Evolutionary conservation across 2,113 vertebrate genomes (phyloP), one percentile per base, ranked within the genome.

Genomic region (Amphiprion ocellaris): DNA sequence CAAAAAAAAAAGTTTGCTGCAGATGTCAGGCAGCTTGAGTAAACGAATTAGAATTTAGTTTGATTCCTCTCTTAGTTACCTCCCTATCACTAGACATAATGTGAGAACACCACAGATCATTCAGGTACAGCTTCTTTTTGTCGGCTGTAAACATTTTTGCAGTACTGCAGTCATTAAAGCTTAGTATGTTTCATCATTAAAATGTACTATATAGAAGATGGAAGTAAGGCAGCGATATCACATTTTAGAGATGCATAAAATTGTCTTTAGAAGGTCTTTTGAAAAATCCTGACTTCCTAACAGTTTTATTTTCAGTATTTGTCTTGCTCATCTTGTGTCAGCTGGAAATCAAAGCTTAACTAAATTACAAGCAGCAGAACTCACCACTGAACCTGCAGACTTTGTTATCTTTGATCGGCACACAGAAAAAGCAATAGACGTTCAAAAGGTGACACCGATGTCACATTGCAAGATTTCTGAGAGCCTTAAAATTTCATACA

Each of bases 1-100:
- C 26, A 26, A 26, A 37, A 53, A 44, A 44, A 21, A 26, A 71
- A 65, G 60, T 79, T 70, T 71, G 9, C 21, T 65, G 62, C 26
- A 44, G 39, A 77, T 44, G 26, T 33, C 5, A 19, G 6, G 2
- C 41, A 77, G 33, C 21, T 30, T 62, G 24, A 65, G 41, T 47
- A 74, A 74, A 56, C 56, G 16, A 49, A 49, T 49, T 49, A 49
- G 10, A 49, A 49, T 49, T 49, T 19, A 49, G 47, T 49, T 49
- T 49, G 11, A 17, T 49, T 49, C 4, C 21, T n/a, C n/a, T 52
- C 4, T 8, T 9, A n/a, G 49, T 8, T n/a, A 16, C 2, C 9
- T 9, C n/a, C 19, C 49, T 19, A 12, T 37, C 33, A 37, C 7
- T 17, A 17, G 49, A 21, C 41, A 44, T n/a, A 52, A 52, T 19